Evolutionary conservation across 53 echinoderm and acorn worm genomes (phyloP), one percentile per base, ranked within the genome.

Genomic region (Astropecten irregularis): DNA sequence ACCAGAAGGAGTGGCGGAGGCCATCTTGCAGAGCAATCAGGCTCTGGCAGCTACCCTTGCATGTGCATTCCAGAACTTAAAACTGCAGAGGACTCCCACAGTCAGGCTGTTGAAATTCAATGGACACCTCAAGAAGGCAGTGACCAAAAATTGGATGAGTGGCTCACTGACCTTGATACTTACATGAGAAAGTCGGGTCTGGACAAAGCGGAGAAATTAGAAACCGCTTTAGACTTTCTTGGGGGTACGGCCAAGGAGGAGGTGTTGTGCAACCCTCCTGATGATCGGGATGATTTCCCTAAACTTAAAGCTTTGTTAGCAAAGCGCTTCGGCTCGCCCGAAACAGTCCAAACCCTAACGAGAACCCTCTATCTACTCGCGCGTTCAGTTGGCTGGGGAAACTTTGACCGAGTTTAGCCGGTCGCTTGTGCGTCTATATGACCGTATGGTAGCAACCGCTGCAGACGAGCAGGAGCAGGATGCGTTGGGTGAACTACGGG

Each of bases 341-440:
- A 61, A 31, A 29, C 61, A 20, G 61, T 61, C 7, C 61, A 61
- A 29, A 16, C 27, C 61, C 31, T 31, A 20, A 61, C 61, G 28
- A 61, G 31, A 29, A 20, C 61, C 29, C 32, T 61, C 14, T n/a
- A n/a, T n/a, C n/a, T 61, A 61, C 20, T 26, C 61, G 16, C 31
- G 61, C 28, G 4, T 7, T 8, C 61, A 61, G 27, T 16, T 61
- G 10, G 6, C 61, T 3, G 61, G 61, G 27, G 61, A 61, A 29
- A 61, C 82, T 14, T 52, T 88, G 40, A 69, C 72, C 0, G 88
- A 82, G 14, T 88, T 55, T 49, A 88, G 83, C 25, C 15, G 66
- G 3, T 26, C 29, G 1, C 48, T 69, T 14, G 38, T 69, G 46
- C 15, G 29, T 1, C 15, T 69, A 21, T 48, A 69, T 49, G 31